Percentiles rank a stretch among this genome's conserved stretches.
Conservation (phyloP, 1,140 invertebrate genomes). For the Panulirus ornatus region DNA sequence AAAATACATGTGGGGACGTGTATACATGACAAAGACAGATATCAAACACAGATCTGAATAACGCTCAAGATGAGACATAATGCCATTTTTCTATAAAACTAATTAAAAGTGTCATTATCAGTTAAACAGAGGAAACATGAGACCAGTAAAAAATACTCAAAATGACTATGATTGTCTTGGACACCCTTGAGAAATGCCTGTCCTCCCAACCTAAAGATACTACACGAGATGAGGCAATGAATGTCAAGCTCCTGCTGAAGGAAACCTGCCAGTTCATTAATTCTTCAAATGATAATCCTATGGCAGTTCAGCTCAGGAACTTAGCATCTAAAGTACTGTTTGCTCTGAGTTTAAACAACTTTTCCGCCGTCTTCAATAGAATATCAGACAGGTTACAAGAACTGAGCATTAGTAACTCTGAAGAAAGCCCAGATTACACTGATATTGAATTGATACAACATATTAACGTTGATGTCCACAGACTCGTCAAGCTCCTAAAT, state of each 20-base stretch:
- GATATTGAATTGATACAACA: slow-evolving; percentile 98
- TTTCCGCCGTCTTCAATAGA: slow-evolving; percentile 96
- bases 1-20: background rate
- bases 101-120: background rate
- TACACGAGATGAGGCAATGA: slow-evolving; percentile 95
- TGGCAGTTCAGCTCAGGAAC: slow-evolving; percentile 89
- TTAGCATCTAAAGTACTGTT: slow-evolving; percentile 97
- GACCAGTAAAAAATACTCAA: background rate
- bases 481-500: slow-evolving; percentile 89
- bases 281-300: slow-evolving; percentile 87
- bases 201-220: slow-evolving; percentile 90
- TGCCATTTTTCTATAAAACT: background rate
- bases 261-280: slow-evolving; percentile 96
- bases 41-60: background rate
- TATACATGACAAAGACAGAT: background rate
- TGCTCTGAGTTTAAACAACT: slow-evolving; percentile 97
- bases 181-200: slow-evolving; percentile 96
- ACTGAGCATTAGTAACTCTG: slow-evolving; percentile 86
- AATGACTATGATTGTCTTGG: slow-evolving; percentile 89
- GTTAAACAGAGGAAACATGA: background rate
- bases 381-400: slow-evolving; percentile 94
- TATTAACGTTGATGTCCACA: slow-evolving; percentile 94
- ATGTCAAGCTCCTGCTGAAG: slow-evolving; percentile 94
- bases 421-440: slow-evolving; percentile 95
- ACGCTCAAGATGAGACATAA: background rate